Percentiles rank a stretch among this genome's conserved stretches.
Conservation (phyloP, 1,140 invertebrate species). For the Tetramorium parvispinum region DNA sequence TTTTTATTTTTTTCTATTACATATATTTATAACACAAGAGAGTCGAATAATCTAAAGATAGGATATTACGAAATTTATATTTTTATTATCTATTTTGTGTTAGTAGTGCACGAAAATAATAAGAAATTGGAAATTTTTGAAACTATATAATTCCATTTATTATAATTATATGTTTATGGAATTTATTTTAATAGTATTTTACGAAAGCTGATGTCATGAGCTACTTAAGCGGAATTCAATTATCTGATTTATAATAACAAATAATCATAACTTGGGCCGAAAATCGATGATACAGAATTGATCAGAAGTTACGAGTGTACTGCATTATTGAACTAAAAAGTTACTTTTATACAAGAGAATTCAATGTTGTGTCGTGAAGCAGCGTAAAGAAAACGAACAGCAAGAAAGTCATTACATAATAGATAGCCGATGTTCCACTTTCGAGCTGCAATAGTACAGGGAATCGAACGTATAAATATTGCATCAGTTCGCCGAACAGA, state of each 20-base stretch:
- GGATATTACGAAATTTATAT: background rate
- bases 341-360: background rate
- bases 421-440: conserved; percentile 27
- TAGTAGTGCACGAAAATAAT: background rate
- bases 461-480: conserved; percentile 56
- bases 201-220: too few relatives aligned
- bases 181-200: too few relatives aligned
- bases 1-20: background rate
- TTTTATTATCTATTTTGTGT: background rate
- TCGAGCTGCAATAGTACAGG: background rate
- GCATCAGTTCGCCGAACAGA: conserved; percentile 1
- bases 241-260: background rate
- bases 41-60: background rate
- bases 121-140: background rate
- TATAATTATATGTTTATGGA: background rate
- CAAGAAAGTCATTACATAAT: background rate
- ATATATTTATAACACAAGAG: background rate
- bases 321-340: background rate
- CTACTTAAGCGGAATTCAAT: too few relatives aligned
- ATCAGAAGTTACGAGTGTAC: background rate
- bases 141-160: background rate
- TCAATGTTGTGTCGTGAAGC: background rate
- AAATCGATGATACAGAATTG: background rate
- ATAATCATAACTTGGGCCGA: background rate
- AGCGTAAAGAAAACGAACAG: background rate